Evolutionary conservation across 2,113 vertebrate species (phyloP).

Genomic region (Pongo pygmaeus): DNA sequence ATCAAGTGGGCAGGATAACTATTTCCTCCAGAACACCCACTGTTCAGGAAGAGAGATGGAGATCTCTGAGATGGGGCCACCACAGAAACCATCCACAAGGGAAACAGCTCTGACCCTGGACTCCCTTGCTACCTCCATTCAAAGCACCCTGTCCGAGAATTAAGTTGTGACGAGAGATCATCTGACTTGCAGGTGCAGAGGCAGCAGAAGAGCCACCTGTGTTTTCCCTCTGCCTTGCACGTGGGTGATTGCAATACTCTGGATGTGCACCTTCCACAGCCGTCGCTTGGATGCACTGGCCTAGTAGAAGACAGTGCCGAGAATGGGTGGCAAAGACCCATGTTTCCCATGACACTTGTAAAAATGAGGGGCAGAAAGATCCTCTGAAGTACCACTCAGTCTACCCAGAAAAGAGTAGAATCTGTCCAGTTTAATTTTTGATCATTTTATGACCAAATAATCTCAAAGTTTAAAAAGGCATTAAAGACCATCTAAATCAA

Average conservation of each 20-base stretch:
- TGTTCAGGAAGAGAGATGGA: neutral
- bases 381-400: neutral
- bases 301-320: neutral
- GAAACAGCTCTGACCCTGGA: neutral
- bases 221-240: neutral
- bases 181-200: neutral
- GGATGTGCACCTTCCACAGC: neutral
- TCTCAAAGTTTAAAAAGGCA: neutral
- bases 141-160: neutral
- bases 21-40: neutral
- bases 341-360: neutral
- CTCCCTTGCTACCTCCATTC: neutral
- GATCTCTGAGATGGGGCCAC: neutral
- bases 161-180: rapidly evolving
- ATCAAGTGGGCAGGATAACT: neutral
- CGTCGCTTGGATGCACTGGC: neutral
- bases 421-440: neutral
- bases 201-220: neutral
- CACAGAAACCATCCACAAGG: neutral
- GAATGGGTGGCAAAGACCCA: rapidly evolving
- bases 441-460: neutral
- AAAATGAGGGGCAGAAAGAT: neutral
- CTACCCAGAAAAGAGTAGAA: neutral
- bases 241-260: neutral
- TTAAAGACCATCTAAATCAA: neutral